These are phyloP conservation scores for Papilio glaucus DNA, from an alignment of 1,140 invertebrate genomes.

Conservation along the genomic window DNA sequence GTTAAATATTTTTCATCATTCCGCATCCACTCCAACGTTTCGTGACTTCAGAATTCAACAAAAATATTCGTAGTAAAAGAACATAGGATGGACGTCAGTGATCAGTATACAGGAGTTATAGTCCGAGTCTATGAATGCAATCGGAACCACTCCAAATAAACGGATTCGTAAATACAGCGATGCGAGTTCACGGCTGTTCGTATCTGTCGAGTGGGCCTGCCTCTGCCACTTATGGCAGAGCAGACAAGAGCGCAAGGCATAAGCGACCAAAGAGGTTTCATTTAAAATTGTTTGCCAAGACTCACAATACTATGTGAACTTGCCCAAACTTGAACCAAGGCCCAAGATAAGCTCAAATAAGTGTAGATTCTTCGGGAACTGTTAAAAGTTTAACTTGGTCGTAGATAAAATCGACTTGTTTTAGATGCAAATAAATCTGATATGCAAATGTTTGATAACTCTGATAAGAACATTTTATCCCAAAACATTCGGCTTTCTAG, in stretches of 20 bases:
- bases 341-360: too few species aligned
- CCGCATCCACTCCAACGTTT: background rate
- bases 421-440: too few species aligned
- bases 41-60: background rate
- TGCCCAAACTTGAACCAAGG: too few species aligned
- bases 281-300: too few species aligned
- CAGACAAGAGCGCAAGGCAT: background rate
- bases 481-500: too few species aligned
- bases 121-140: constrained; percentile 18
- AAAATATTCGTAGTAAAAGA: constrained; percentile 15
- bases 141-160: constrained; percentile 15
- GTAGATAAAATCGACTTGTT: too few species aligned
- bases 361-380: too few species aligned
- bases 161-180: constrained; percentile 28
- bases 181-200: constrained; percentile 29
- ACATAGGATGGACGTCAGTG: background rate
- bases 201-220: constrained; percentile 22
- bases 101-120: background rate
- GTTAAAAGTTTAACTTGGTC: too few species aligned
- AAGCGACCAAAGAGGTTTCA: background rate
- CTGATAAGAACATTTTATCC: too few species aligned
- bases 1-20: background rate
- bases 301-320: too few species aligned
- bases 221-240: constrained; percentile 18
- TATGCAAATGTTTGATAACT: too few species aligned